Conservation (phyloP, 2,113 vertebrate species). For the Brachypodius melanocephalos region DNA sequence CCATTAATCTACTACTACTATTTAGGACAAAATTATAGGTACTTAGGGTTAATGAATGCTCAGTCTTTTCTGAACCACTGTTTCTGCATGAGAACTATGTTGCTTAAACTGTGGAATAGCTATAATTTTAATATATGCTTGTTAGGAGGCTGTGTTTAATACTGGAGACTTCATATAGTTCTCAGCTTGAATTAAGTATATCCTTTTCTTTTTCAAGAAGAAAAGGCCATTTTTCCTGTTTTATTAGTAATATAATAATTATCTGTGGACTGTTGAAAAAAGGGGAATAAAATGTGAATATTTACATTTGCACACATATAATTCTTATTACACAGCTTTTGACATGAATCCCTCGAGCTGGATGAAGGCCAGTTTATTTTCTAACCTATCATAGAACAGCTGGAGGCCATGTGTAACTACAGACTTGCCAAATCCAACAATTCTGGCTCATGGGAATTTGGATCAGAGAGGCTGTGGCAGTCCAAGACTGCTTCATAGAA, state of each 20-base stretch:
- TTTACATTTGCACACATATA: slow-evolving; percentile 34
- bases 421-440: slow-evolving; percentile 30
- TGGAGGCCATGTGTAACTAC: slow-evolving; percentile 30
- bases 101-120: not conserved
- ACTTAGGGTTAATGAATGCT: not conserved
- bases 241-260: slow-evolving; percentile 10
- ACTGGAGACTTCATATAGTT: not conserved
- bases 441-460: slow-evolving; percentile 32
- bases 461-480: not conserved
- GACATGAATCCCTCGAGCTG: slow-evolving; percentile 29
- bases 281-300: not conserved
- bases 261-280: slow-evolving; percentile 9
- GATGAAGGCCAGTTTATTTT: slow-evolving; percentile 43
- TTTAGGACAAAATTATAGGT: not conserved
- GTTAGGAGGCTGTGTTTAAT: not conserved
- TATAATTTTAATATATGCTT: slow-evolving; percentile 8
- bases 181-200: not conserved
- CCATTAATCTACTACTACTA: not conserved
- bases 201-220: slow-evolving; percentile 1
- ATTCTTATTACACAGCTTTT: slow-evolving; percentile 18
- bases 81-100: not conserved
- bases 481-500: slow-evolving; percentile 19
- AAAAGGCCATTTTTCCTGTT: not conserved
- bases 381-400: slow-evolving; percentile 28
- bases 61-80: not conserved